These are phyloP conservation scores for Whitmania pigra DNA, from an alignment of 1,140 invertebrate species.

Conservation along the genomic window DNA sequence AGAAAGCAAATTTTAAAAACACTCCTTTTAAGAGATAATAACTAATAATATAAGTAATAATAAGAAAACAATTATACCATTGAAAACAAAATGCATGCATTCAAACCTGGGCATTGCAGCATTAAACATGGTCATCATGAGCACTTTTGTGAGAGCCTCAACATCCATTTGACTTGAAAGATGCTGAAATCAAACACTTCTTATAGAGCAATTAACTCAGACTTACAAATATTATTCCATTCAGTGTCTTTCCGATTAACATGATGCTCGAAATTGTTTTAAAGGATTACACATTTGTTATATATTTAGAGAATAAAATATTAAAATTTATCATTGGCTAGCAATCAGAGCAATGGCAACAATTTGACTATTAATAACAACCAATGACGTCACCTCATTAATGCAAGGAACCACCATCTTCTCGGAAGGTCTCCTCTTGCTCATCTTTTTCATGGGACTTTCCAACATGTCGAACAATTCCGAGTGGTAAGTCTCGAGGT, in stretches of 20 bases:
- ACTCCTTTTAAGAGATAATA: neutral
- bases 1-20: no score
- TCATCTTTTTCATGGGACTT: constrained; percentile 39
- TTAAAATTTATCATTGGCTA: no score
- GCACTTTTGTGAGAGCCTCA: constrained; percentile 61
- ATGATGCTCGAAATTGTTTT: no score
- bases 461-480: constrained; percentile 34
- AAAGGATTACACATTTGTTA: no score
- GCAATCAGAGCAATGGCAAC: neutral
- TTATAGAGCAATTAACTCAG: constrained; percentile 9
- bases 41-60: no score
- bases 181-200: neutral
- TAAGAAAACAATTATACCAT: no score
- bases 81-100: constrained; percentile 53
- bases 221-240: neutral
- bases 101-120: constrained; percentile 45
- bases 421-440: constrained; percentile 43
- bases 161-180: constrained; percentile 70
- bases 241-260: no score
- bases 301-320: no score
- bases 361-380: no score
- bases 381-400: constrained; percentile 43
- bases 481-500: constrained; percentile 32
- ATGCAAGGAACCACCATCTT: constrained; percentile 55
- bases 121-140: constrained; percentile 74